These are phyloP conservation scores for Urocynchramus pylzowi DNA, from an alignment of 2,113 vertebrate genomes.

Conservation along the genomic window DNA sequence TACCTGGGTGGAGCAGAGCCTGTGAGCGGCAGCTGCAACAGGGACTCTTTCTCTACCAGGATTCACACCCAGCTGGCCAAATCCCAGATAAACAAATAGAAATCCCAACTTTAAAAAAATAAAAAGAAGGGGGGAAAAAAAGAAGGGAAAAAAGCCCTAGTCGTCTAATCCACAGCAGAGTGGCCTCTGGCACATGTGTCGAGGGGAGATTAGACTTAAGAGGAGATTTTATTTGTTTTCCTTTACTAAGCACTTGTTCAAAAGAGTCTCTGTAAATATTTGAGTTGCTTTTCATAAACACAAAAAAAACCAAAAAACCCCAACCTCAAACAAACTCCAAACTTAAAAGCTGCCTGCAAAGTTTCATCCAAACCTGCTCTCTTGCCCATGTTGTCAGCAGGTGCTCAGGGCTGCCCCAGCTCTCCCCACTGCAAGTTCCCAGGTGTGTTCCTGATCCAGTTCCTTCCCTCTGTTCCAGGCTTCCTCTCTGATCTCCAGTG, in stretches of 20 bases:
- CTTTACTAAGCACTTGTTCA: slow-evolving; percentile 49
- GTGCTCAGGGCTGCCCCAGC: not conserved
- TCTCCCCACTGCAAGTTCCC: not conserved
- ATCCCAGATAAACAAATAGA: slow-evolving; percentile 43
- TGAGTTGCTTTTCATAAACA: slow-evolving; percentile 34
- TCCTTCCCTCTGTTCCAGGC: slow-evolving; percentile 72
- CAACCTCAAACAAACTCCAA: slow-evolving; percentile 57
- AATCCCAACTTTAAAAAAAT: not conserved
- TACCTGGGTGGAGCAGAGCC: slow-evolving; percentile 39
- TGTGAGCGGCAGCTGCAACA: not conserved
- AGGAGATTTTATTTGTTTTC: slow-evolving; percentile 60
- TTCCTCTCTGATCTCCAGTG: slow-evolving; percentile 95
- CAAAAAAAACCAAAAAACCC: not conserved
- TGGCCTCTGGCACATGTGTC: slow-evolving; percentile 62
- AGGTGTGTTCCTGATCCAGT: not conserved
- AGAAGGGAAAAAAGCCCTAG: not conserved
- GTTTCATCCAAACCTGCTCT: slow-evolving; percentile 6
- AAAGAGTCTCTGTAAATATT: slow-evolving; percentile 53
- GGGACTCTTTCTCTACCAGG: slow-evolving; percentile 15
- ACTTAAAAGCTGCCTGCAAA: slow-evolving; percentile 48
- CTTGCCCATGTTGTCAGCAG: not conserved
- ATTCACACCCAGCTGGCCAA: slow-evolving; percentile 45
- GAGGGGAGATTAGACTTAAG: slow-evolving; percentile 64
- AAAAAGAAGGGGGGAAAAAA: fast-evolving
- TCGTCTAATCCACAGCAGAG: slow-evolving; percentile 41